Percentiles rank a stretch among this genome's conserved stretches.
These are phyloP conservation scores for Ectemnius cavifrons DNA, from an alignment of 2,888 invertebrate species.

Conservation along the genomic window DNA sequence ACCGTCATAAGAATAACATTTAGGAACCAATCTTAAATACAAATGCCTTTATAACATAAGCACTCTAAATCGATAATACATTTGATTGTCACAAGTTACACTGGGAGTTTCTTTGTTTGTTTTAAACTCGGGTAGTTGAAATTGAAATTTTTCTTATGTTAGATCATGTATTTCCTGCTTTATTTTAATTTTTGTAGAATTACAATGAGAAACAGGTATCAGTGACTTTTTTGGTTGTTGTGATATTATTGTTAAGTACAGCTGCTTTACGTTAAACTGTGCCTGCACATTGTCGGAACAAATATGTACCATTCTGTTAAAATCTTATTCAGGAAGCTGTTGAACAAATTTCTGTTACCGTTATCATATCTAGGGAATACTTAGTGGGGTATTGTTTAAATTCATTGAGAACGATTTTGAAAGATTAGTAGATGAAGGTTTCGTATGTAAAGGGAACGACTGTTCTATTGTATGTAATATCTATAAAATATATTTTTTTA, in stretches of 20 bases:
- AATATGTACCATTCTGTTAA: not conserved
- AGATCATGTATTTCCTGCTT: not conserved
- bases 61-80: not conserved
- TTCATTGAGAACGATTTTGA: conserved; percentile 69
- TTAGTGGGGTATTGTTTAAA: conserved; percentile 66
- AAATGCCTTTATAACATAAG: conserved; percentile 39
- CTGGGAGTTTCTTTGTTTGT: not conserved
- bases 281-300: not conserved
- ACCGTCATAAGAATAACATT: conserved; percentile 46
- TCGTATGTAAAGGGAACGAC: conserved; percentile 46
- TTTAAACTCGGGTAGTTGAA: not conserved
- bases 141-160: not conserved
- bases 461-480: conserved; percentile 51
- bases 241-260: conserved; percentile 3
- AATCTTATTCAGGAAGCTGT: not conserved
- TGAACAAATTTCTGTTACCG: not conserved
- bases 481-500: conserved; percentile 53
- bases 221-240: not conserved
- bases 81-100: not conserved
- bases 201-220: not conserved
- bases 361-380: conserved; percentile 22
- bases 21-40: conserved; percentile 49
- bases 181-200: not conserved
- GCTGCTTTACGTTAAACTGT: not conserved
- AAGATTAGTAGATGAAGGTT: conserved; percentile 61